Evolutionary conservation across 2,797 vertebrate genomes (phyloP).

Genomic region (Halcyon badia): DNA sequence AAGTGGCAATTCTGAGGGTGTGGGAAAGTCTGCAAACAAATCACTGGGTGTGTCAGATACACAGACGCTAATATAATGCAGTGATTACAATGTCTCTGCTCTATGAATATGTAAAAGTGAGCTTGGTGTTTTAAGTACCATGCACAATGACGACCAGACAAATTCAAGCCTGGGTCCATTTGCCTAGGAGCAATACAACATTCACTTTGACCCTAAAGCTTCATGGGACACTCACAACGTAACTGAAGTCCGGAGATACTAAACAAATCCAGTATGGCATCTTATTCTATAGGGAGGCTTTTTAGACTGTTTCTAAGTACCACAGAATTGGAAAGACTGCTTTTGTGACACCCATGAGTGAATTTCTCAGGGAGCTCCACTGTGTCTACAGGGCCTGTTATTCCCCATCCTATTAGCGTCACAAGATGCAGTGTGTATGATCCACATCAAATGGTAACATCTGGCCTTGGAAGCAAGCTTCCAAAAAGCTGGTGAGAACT

Average conservation of each 20-base stretch:
- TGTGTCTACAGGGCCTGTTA: not conserved
- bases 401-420: not conserved
- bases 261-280: not conserved
- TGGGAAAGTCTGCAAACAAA: constrained; percentile 66
- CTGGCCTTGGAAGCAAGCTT: not conserved
- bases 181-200: not conserved
- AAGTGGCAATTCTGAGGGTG: constrained; percentile 26
- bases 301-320: not conserved
- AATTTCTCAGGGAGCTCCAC: not conserved
- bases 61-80: constrained; percentile 35
- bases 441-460: not conserved
- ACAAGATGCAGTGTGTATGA: not conserved
- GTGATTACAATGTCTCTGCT: constrained; percentile 31
- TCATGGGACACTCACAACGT: not conserved
- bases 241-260: not conserved
- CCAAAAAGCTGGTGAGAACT: not conserved
- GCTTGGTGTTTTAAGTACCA: not conserved
- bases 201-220: not conserved
- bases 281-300: not conserved
- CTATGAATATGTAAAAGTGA: constrained; percentile 18
- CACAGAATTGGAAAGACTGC: not conserved
- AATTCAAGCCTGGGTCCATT: not conserved
- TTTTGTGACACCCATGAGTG: not conserved
- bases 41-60: constrained; percentile 56
- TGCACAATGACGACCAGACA: not conserved